Percentiles rank a stretch among this genome's conserved stretches.
Conservation (phyloP, 2,888 invertebrate species). For the Acheta domesticus region DNA sequence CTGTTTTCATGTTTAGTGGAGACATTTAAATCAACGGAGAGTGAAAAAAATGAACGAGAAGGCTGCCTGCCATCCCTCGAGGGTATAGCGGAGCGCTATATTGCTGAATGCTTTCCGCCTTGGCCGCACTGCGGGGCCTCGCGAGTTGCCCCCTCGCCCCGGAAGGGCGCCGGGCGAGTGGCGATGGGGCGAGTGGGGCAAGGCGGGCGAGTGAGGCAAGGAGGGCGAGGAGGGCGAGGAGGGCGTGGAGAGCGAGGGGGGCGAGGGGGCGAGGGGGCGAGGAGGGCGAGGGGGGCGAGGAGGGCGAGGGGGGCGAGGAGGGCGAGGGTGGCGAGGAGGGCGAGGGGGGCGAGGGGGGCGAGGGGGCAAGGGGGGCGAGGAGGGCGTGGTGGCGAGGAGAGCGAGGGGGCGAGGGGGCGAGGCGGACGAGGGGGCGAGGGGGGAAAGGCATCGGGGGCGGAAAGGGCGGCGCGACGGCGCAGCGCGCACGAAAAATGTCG, state of each 20-base stretch:
- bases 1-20: too few species aligned
- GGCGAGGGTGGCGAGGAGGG: neutral
- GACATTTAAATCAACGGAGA: too few species aligned
- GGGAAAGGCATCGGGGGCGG: neutral
- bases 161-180: too few species aligned
- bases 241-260: neutral
- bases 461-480: neutral
- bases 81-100: too few species aligned
- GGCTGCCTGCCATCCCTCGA: too few species aligned
- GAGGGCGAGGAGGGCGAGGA: neutral
- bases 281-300: neutral
- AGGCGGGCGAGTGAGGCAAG: neutral
- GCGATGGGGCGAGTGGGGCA: too few species aligned
- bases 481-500: neutral
- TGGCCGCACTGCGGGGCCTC: too few species aligned
- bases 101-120: too few species aligned
- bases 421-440: neutral
- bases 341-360: neutral
- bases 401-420: neutral
- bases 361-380: neutral
- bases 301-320: neutral
- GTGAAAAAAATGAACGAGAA: too few species aligned
- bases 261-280: neutral
- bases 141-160: too few species aligned
- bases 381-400: too few species aligned